These are phyloP conservation scores for Anser brachyrhynchus DNA, from an alignment of 2,113 vertebrate genomes.

Conservation along the genomic window DNA sequence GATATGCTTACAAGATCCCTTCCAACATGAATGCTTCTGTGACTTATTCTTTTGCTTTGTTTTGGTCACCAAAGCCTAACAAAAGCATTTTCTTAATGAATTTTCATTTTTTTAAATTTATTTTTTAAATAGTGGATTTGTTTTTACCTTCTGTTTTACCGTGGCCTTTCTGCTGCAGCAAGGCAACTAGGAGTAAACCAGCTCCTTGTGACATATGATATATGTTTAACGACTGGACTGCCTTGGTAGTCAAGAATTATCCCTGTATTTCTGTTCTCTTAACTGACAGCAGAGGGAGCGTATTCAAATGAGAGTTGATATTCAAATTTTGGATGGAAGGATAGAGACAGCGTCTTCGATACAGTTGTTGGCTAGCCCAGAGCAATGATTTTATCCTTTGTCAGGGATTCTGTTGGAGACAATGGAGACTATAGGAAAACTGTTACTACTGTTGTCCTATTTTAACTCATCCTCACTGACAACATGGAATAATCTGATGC, in stretches of 20 bases:
- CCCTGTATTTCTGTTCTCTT: not conserved
- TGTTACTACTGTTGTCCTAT: not conserved
- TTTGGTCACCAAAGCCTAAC: not conserved
- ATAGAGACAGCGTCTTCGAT: not conserved
- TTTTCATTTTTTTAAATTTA: not conserved
- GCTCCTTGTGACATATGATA: accelerated
- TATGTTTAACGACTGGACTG: not conserved
- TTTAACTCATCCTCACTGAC: not conserved
- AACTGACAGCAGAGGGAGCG: constrained; percentile 2
- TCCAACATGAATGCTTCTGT: not conserved
- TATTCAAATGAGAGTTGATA: not conserved
- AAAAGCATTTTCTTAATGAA: not conserved
- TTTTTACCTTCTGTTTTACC: not conserved
- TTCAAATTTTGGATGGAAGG: not conserved
- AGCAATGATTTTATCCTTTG: not conserved
- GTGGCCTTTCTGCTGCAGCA: not conserved
- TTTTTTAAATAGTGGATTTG: not conserved
- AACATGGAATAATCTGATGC: accelerated
- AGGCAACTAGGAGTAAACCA: not conserved
- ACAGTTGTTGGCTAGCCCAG: not conserved
- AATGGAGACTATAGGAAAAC: not conserved
- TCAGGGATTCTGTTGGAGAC: not conserved
- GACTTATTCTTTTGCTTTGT: not conserved
- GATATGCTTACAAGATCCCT: not conserved
- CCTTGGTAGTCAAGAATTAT: not conserved